Percentiles rank a stretch among this genome's conserved stretches.
Conservation (phyloP, 2,888 invertebrate species). For the Phengaris alcon region DNA sequence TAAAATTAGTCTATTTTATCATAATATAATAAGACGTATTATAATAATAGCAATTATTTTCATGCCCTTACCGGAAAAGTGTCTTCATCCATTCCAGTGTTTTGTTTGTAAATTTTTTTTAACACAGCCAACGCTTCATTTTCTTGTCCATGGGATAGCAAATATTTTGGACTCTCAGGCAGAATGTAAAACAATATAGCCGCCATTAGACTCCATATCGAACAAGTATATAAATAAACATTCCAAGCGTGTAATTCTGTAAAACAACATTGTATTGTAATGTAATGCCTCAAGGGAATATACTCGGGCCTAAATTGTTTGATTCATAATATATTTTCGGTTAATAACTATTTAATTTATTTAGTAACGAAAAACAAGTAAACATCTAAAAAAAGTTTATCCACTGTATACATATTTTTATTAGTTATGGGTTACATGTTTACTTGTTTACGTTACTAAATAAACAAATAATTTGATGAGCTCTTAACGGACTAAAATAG, state of each 20-base stretch:
- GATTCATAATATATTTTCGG: conserved; percentile 7
- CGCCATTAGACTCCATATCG: conserved; percentile 52
- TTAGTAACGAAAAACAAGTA: neutral
- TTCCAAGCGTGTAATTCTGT: conserved; percentile 58
- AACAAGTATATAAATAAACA: conserved; percentile 52
- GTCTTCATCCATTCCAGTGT: conserved; percentile 49
- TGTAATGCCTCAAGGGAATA: conserved; percentile 6
- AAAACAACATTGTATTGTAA: conserved; percentile 34
- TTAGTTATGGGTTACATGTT: neutral
- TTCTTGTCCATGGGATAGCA: conserved; percentile 51
- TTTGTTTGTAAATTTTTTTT: conserved; percentile 49
- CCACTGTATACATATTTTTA: too few relatives aligned
- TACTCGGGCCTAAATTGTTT: neutral
- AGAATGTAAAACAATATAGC: conserved; percentile 48
- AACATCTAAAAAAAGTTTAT: neutral
- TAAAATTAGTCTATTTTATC: too few relatives aligned
- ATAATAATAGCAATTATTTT: neutral
- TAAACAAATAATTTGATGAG: neutral
- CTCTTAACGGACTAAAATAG: neutral
- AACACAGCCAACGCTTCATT: conserved; percentile 52
- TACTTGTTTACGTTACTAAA: neutral
- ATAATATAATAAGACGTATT: neutral
- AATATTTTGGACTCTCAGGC: conserved; percentile 59
- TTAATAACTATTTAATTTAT: neutral
- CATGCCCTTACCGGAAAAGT: conserved; percentile 51